A percentile compares a stretch with the other conserved stretches of the same genome.
Conservation (phyloP, 1,140 invertebrate species). For the Drosophila leontia region DNA sequence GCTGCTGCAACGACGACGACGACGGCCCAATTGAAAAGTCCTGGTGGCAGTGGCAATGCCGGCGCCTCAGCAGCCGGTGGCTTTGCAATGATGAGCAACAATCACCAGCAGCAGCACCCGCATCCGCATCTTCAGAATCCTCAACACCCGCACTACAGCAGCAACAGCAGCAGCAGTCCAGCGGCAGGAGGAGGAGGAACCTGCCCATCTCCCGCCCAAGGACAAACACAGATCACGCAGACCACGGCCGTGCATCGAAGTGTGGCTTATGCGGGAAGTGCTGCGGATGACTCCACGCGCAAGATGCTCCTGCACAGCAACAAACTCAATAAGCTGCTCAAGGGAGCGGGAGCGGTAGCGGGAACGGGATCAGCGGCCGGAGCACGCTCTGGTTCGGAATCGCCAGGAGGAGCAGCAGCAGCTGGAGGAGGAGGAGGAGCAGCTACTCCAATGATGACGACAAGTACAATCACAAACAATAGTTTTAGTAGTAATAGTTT, state of each 20-base stretch:
- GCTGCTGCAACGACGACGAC: constrained; percentile 77
- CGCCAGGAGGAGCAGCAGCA: constrained; percentile 70
- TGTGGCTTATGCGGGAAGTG: constrained; percentile 85
- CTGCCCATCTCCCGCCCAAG: constrained; percentile 76
- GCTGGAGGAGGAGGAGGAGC: constrained; percentile 41
- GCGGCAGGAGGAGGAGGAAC: constrained; percentile 32
- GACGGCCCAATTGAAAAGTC: constrained; percentile 81
- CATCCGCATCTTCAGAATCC: constrained; percentile 56
- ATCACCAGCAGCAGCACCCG: constrained; percentile 54
- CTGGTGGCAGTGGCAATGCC: constrained; percentile 85
- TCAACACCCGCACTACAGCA: constrained; percentile 63
- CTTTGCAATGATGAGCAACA: constrained; percentile 68
- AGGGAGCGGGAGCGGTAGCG: constrained; percentile 64
- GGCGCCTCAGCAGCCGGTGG: constrained; percentile 79
- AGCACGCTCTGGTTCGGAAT: constrained; percentile 72
- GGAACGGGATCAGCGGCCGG: constrained; percentile 16
- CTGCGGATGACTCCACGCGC: constrained; percentile 85
- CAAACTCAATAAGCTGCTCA: constrained; percentile 85
- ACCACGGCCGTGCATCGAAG: constrained; percentile 86
- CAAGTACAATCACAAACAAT: constrained; percentile 85
- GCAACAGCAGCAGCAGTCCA: constrained; percentile 35
- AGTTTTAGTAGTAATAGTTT: constrained; percentile 84
- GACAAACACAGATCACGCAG: constrained; percentile 35
- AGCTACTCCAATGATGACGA: constrained; percentile 69
- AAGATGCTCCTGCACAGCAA: constrained; percentile 85